These are phyloP conservation scores for Papilio glaucus DNA, from an alignment of 1,140 invertebrate species.

Conservation along the genomic window DNA sequence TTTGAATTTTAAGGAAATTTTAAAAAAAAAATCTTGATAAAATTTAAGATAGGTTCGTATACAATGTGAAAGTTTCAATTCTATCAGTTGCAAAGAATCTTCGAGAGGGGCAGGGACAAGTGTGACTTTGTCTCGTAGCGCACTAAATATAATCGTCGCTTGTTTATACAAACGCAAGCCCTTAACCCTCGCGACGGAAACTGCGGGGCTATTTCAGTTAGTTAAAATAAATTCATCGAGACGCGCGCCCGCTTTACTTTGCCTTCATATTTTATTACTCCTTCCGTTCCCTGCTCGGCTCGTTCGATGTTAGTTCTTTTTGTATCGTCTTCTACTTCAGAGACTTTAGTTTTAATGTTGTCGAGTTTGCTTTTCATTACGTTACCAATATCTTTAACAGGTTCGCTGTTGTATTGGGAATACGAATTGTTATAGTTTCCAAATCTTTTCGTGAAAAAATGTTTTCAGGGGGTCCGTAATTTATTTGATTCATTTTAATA, in stretches of 20 bases:
- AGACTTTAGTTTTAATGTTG: not conserved
- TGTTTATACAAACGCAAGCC: slow-evolving; percentile 41
- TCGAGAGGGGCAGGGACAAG: not conserved
- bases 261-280: slow-evolving; percentile 60
- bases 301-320: slow-evolving; percentile 17
- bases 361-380: not conserved
- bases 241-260: slow-evolving; percentile 50
- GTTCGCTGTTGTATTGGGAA: not conserved
- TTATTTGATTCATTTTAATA: no score
- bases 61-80: not conserved
- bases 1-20: no score
- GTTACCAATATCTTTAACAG: not conserved
- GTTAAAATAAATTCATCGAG: slow-evolving; percentile 63
- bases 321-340: not conserved
- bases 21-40: no score
- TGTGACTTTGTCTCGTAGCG: slow-evolving; percentile 17
- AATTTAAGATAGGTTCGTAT: no score
- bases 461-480: no score
- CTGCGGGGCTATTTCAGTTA: slow-evolving; percentile 58
- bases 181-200: slow-evolving; percentile 54
- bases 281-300: slow-evolving; percentile 54
- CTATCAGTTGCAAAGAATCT: not conserved
- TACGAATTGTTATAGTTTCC: no score
- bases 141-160: slow-evolving; percentile 37
- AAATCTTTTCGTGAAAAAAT: no score